Base-by-base conservation (phyloP, 2,113 vertebrate genomes). In the Junco hyemalis region DNA sequence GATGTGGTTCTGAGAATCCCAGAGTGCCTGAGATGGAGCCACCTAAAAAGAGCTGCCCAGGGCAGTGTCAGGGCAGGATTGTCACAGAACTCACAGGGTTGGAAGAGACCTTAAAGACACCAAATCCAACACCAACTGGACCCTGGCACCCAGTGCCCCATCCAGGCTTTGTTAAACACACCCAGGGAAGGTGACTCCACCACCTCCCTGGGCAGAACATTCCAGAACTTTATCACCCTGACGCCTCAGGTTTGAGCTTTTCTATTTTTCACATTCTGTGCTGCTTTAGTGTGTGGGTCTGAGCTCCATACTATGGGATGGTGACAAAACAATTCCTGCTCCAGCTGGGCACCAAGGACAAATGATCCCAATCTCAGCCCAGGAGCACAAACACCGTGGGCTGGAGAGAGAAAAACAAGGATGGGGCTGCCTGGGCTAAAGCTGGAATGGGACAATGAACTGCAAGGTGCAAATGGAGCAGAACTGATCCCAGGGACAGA, bases 21-120 rank as follows among this genome's bases (percentile, higher is more conserved):
- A 60, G 57, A 60, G n/a, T 59, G 57, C 11, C 1, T 17, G 42
- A 53, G 22, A 9, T 18, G 26, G 14, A 4, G 7, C 13, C 35
- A 16, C 21, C 28, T 11, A 11, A 44, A 38, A 31, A 23, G 5
- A 5, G 20, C 1, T 8, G 8, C 16, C 36, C 50, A 11, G 56
- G 23, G 45, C 24, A 12, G 45, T 0, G 3, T 9, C 31, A 25
- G 36, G 6, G 8, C n/a, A 9, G 0, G 57, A 60, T 12, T 8
- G 17, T 12, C 10, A 60, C 15, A 36, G 23, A 36, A 36, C 18
- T 35, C 23, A 17, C 15, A 3, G 15, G 57, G n/a, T 2, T 36
- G 57, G n/a, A 17, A 35, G 57, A 25, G n/a, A 25, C 57, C 57
- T 36, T 8, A 3, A 25, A 36, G n/a, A 25, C 8, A 16, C 35